These are phyloP conservation scores for Ancistrus triradiatus DNA, from an alignment of 2,113 vertebrate genomes.

Conservation along the genomic window DNA sequence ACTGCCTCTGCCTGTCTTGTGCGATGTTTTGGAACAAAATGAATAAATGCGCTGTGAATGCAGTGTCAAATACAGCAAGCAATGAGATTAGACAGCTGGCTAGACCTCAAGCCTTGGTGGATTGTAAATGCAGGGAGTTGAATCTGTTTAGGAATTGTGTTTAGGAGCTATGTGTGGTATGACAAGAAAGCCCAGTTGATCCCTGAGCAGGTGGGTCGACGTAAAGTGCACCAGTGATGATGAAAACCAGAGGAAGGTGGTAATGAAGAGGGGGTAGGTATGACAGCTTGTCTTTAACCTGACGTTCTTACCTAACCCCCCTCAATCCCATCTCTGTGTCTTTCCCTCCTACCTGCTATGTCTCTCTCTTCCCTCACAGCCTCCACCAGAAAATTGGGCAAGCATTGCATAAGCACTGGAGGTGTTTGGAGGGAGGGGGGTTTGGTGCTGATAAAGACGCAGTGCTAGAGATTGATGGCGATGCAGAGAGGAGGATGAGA, in stretches of 20 bases:
- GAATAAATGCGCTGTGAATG: too few species aligned
- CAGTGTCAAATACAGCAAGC: too few species aligned
- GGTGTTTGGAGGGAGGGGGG: slow-evolving; percentile 28
- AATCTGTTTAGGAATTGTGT: background rate
- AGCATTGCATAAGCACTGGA: slow-evolving; percentile 62
- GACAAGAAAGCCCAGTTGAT: background rate
- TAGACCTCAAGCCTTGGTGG: too few species aligned
- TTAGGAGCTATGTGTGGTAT: background rate
- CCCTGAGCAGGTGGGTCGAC: slow-evolving; percentile 7
- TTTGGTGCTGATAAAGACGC: slow-evolving; percentile 44
- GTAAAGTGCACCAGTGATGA: slow-evolving; percentile 28
- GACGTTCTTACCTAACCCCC: slow-evolving; percentile 53
- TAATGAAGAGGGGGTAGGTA: slow-evolving; percentile 36
- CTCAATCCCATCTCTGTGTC: slow-evolving; percentile 35
- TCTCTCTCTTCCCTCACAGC: slow-evolving; percentile 57
- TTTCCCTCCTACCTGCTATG: slow-evolving; percentile 45
- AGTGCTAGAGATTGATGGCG: slow-evolving; percentile 48
- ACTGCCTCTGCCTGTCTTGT: too few species aligned
- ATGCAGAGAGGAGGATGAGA: slow-evolving; percentile 33
- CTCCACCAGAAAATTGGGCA: slow-evolving; percentile 62
- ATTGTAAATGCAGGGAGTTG: background rate
- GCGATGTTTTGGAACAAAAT: too few species aligned
- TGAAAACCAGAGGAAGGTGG: slow-evolving; percentile 34
- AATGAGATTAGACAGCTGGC: too few species aligned
- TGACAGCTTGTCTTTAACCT: slow-evolving; percentile 49